These are phyloP conservation scores for Encarsia formosa DNA, from an alignment of 2,888 invertebrate species.

Conservation along the genomic window DNA sequence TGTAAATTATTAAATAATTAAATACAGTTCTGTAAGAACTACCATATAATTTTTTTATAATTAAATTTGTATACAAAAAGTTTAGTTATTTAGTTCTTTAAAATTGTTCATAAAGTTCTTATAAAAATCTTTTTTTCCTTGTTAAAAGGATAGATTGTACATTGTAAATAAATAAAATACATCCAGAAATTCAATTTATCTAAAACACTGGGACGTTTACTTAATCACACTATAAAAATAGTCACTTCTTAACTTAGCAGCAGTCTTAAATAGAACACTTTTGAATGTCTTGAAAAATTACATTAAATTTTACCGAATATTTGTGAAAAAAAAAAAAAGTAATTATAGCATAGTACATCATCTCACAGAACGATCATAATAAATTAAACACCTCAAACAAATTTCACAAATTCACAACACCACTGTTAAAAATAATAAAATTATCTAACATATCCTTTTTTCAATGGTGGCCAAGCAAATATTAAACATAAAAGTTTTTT, in stretches of 20 bases:
- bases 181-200: conserved; percentile 8
- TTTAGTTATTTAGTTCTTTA: conserved; percentile 8
- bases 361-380: conserved; percentile 15
- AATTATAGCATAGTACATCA: conserved; percentile 2
- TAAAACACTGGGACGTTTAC: conserved; percentile 16
- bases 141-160: conserved; percentile 1
- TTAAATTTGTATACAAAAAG: conserved; percentile 17
- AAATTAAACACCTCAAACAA: background rate
- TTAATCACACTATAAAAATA: conserved; percentile 23
- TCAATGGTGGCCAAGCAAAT: conserved; percentile 6
- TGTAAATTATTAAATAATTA: background rate
- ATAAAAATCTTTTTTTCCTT: conserved; percentile 10
- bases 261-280: conserved; percentile 21
- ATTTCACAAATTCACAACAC: conserved; percentile 9
- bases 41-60: conserved; percentile 5
- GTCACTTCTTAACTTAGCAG: conserved; percentile 22
- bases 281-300: conserved; percentile 9
- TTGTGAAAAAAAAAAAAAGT: background rate
- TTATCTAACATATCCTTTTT: background rate
- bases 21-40: no score
- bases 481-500: conserved; percentile 1
- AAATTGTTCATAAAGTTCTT: conserved; percentile 14
- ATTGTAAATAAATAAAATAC: conserved; percentile 25
- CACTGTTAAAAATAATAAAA: conserved; percentile 8
- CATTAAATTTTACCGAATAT: background rate